phyloP scores from a whole-genome alignment of 2,888 invertebrate genomes.

The Leptodirus hochenwartii region DNA sequence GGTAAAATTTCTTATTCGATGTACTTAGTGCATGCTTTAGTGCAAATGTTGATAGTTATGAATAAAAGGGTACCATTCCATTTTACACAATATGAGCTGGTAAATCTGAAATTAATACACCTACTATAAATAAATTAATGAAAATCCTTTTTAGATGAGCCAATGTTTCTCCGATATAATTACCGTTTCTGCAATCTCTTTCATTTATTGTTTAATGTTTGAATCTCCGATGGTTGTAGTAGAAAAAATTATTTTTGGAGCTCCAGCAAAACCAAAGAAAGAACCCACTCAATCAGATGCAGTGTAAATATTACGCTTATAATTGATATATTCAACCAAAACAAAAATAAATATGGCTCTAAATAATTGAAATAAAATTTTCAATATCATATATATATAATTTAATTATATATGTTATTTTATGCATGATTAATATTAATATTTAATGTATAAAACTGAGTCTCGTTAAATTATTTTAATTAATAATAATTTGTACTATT shows the following conservation, averaged over 20 bases:
- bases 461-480: no score
- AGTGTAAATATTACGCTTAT: no score
- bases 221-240: conserved; percentile 1
- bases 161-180: neutral
- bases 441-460: no score
- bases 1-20: neutral
- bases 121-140: neutral
- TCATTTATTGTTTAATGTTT: neutral
- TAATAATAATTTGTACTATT: no score
- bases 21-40: conserved; percentile 1
- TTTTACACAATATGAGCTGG: neutral
- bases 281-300: no score
- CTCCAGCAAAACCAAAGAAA: conserved; percentile 6
- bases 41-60: neutral
- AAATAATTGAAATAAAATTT: no score
- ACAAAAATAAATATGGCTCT: no score
- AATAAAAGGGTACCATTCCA: neutral
- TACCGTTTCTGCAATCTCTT: neutral
- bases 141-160: neutral
- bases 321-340: no score
- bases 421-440: no score
- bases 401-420: no score
- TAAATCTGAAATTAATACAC: neutral
- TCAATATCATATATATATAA: no score
- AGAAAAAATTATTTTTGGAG: neutral